A percentile compares a stretch with the other conserved stretches of the same genome.
phyloP scores from a whole-genome alignment of 2,113 vertebrate species.

The Eonycteris spelaea region DNA sequence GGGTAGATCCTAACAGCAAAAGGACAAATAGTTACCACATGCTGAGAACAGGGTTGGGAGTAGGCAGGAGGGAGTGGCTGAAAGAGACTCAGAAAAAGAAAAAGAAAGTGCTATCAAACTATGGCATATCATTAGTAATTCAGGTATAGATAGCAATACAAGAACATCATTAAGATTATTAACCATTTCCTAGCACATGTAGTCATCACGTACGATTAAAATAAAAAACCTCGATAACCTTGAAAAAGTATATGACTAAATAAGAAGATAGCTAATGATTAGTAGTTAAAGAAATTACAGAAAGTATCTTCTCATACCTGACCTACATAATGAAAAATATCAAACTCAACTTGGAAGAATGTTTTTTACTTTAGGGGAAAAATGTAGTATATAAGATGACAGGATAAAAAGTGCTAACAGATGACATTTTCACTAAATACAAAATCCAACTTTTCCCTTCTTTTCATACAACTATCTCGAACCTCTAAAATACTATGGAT shows the following conservation, averaged over 20 bases:
- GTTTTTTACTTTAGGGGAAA: neutral
- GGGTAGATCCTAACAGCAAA: conserved; percentile 33
- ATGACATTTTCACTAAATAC: conserved; percentile 37
- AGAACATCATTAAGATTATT: neutral
- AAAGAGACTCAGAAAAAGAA: conserved; percentile 40
- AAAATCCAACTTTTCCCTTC: conserved; percentile 7
- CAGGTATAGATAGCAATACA: neutral
- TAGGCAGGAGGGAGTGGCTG: neutral
- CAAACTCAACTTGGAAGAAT: neutral
- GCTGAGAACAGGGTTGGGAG: neutral
- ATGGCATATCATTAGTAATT: neutral
- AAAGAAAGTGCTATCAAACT: conserved; percentile 36
- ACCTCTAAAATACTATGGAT: conserved; percentile 5
- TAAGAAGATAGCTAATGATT: neutral
- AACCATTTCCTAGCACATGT: conserved; percentile 6
- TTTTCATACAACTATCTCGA: neutral
- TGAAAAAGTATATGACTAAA: neutral
- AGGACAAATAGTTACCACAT: conserved; percentile 48
- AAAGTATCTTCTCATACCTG: neutral
- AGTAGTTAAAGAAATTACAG: neutral
- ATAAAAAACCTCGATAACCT: neutral
- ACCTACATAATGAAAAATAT: neutral
- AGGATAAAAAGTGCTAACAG: conserved; percentile 10
- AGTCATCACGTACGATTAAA: neutral
- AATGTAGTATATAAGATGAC: neutral